Base-by-base conservation (phyloP, 2,888 invertebrate genomes). In the Phymatocera aterrima region DNA sequence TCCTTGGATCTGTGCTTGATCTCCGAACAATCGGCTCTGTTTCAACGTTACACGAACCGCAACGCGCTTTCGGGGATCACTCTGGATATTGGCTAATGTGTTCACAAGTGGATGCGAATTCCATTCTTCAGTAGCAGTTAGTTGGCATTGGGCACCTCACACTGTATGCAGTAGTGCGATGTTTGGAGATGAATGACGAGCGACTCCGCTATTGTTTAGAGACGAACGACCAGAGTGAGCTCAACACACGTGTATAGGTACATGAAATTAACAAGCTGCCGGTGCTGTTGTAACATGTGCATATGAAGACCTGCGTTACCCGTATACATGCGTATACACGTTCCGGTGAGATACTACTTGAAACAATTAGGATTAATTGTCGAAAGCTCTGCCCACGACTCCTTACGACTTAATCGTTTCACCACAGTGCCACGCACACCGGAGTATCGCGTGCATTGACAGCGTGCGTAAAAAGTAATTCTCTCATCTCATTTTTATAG, bases 311-410 rank as follows among this genome's bases (percentile, higher is more conserved):
- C 0, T 2, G 2, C 34, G 34, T 4, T 54, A 54, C 24, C 10
- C 10, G n/a, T n/a, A 51, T 51, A 51, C 46, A n/a, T 12, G 3
- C 46, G n/a, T 46, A n/a, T n/a, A n/a, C n/a, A 46, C 46, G 46
- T 46, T 1, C 21, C 57, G 5, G 57, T 57, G 57, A 28, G 28
- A 31, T 31, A 12, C 31, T 31, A 60, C 60, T 60, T 60, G 21
- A 15, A 40, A 40, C 37, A 65, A 65, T 65, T 40, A 15, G 40
- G 34, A 65, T 65, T 65, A 65, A 65, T 65, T 65, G 65, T 65
- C 40, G 31, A 65, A 65, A 37, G 37, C 65, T 40, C 65, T 40
- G 65, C 65, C 65, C 65, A 65, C 65, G 65, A 65, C 37, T 40
- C 15, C 65, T 34, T 65, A 8, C 2, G 18, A 31, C 18, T 64